Evolutionary conservation across 2,113 vertebrate genomes (phyloP).

Genomic region (Gymnogyps californianus): DNA sequence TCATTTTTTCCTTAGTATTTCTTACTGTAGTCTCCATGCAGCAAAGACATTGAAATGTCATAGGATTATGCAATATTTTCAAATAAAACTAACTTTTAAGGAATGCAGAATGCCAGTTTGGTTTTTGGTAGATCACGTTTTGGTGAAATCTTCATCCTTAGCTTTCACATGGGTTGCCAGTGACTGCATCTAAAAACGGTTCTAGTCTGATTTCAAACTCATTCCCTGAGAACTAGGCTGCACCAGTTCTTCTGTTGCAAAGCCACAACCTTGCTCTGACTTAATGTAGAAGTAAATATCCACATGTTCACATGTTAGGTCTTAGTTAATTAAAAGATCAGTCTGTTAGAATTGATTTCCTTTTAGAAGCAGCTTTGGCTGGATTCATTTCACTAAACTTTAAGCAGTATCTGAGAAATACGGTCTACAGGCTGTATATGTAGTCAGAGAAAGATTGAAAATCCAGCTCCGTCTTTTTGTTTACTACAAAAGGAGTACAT

Average conservation of each 20-base stretch:
- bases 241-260: not conserved
- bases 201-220: not conserved
- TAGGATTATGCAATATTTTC: not conserved
- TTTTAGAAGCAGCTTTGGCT: not conserved
- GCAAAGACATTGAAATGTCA: not conserved
- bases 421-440: not conserved
- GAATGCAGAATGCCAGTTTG: not conserved
- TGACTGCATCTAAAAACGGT: not conserved
- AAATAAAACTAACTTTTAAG: not conserved
- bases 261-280: not conserved
- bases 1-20: not conserved
- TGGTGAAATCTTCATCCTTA: not conserved
- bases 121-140: not conserved
- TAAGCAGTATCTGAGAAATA: not conserved
- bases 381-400: not conserved
- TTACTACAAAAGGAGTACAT: not conserved
- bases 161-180: not conserved
- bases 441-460: not conserved
- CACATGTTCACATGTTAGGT: fast-evolving
- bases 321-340: not conserved
- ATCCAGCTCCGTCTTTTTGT: not conserved
- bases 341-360: not conserved
- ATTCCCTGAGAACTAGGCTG: not conserved
- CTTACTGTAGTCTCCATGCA: not conserved
- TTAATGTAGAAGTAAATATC: not conserved